Conservation (phyloP, 1,140 invertebrate genomes). For the Zaprionus davidi region DNA sequence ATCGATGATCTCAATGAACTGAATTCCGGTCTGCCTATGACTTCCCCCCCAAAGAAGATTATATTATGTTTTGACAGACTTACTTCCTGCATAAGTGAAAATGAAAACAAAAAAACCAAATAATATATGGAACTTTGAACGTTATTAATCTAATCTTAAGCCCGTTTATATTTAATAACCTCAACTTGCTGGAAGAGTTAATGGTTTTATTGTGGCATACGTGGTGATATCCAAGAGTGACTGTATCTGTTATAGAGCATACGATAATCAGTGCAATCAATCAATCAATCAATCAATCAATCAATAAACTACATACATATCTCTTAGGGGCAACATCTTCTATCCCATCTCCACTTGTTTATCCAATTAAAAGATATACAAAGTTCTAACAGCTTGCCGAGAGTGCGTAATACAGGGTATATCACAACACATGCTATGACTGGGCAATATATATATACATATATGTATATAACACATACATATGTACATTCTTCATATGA, state of each 20-base stretch:
- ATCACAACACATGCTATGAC: background rate
- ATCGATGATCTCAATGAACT: background rate
- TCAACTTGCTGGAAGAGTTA: background rate
- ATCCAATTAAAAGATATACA: no score
- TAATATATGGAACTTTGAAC: background rate
- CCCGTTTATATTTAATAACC: background rate
- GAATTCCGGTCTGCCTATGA: background rate
- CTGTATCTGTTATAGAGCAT: background rate
- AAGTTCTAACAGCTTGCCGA: no score
- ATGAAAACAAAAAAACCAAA: background rate
- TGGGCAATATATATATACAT: no score
- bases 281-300: no score
- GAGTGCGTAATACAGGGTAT: background rate
- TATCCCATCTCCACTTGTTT: no score
- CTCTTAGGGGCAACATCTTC: background rate
- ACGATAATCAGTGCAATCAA: no score
- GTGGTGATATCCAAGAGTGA: background rate
- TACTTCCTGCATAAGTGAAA: background rate
- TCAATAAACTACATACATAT: background rate
- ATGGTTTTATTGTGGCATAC: background rate
- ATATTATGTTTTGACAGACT: background rate
- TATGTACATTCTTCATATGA: no score
- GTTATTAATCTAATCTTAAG: background rate
- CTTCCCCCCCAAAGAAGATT: background rate
- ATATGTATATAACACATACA: no score